phyloP scores from a whole-genome alignment of 2,888 invertebrate species.

The Sminthurides aquaticus region DNA sequence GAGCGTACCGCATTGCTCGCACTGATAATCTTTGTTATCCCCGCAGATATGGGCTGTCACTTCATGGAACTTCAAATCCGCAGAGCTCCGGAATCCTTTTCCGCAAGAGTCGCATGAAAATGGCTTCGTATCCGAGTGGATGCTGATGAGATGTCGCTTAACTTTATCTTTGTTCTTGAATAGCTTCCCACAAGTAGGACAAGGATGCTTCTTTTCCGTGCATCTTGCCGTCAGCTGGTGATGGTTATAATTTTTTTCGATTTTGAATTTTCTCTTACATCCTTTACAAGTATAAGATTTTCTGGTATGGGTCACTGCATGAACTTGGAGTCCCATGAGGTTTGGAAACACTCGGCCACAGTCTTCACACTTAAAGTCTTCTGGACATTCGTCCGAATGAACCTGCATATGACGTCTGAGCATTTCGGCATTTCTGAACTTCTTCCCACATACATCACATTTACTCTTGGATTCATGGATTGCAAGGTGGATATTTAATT shows the following conservation, averaged over 20 bases:
- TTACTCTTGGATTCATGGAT: too few relatives aligned
- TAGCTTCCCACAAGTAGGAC: conserved; percentile 20
- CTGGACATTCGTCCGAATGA: conserved; percentile 1
- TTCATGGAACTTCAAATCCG: conserved; percentile 20
- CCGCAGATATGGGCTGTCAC: conserved; percentile 20
- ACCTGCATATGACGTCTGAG: conserved; percentile 11
- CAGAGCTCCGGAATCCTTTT: conserved; percentile 17
- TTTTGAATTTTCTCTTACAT: conserved; percentile 19
- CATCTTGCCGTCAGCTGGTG: conserved; percentile 16
- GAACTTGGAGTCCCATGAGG: conserved; percentile 11
- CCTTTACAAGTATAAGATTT: conserved; percentile 7
- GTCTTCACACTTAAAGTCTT: conserved; percentile 14
- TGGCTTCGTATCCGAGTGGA: conserved; percentile 18
- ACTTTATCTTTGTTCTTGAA: conserved; percentile 22
- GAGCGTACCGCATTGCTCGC: conserved; percentile 16
- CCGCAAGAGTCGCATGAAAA: conserved; percentile 12
- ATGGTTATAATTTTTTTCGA: conserved; percentile 14
- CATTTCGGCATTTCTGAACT: conserved; percentile 8
- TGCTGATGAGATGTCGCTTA: conserved; percentile 18
- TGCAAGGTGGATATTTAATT: too few relatives aligned
- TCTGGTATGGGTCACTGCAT: conserved; percentile 10
- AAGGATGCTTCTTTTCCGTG: conserved; percentile 20
- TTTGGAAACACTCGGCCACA: conserved; percentile 17
- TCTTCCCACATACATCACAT: conserved; percentile 11
- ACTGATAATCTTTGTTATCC: conserved; percentile 12